Evolutionary conservation across 2,888 invertebrate species (phyloP).

Genomic region (Neria commutata): DNA sequence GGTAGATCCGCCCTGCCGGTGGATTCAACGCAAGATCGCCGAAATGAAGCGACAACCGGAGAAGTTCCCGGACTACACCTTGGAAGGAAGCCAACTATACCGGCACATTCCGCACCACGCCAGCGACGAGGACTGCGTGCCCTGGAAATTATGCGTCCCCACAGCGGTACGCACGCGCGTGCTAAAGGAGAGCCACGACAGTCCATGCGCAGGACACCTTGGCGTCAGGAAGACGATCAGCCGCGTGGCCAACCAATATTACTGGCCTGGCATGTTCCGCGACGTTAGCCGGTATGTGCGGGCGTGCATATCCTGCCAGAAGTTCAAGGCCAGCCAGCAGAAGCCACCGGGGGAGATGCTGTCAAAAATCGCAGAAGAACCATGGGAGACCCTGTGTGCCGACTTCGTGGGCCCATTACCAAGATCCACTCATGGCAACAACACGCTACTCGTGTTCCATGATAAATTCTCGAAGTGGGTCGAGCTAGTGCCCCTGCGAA

Average conservation of each 20-base stretch:
- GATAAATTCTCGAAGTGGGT: constrained; percentile 25
- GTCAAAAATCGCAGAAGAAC: neutral
- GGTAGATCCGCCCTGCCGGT: neutral
- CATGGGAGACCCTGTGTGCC: constrained; percentile 12
- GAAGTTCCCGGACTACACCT: constrained; percentile 15
- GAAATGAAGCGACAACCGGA: neutral
- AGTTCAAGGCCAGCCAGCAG: constrained; percentile 17
- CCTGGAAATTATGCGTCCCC: constrained; percentile 22
- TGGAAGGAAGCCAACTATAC: constrained; percentile 9
- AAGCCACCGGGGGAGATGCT: constrained; percentile 20
- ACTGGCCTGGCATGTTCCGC: constrained; percentile 24
- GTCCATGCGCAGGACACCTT: constrained; percentile 19
- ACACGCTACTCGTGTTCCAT: constrained; percentile 15
- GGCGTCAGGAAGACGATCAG: constrained; percentile 23
- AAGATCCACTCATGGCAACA: constrained; percentile 22
- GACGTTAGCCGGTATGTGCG: constrained; percentile 17
- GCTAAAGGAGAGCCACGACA: constrained; percentile 22
- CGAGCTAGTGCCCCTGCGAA: constrained; percentile 14
- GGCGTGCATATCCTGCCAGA: constrained; percentile 14
- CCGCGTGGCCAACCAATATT: constrained; percentile 18
- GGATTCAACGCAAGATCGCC: neutral
- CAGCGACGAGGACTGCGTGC: neutral
- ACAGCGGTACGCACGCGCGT: neutral
- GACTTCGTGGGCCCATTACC: constrained; percentile 25
- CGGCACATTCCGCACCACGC: constrained; percentile 1